Evolutionary conservation across 2,113 vertebrate species (phyloP).

Genomic region (Salvator merianae): DNA sequence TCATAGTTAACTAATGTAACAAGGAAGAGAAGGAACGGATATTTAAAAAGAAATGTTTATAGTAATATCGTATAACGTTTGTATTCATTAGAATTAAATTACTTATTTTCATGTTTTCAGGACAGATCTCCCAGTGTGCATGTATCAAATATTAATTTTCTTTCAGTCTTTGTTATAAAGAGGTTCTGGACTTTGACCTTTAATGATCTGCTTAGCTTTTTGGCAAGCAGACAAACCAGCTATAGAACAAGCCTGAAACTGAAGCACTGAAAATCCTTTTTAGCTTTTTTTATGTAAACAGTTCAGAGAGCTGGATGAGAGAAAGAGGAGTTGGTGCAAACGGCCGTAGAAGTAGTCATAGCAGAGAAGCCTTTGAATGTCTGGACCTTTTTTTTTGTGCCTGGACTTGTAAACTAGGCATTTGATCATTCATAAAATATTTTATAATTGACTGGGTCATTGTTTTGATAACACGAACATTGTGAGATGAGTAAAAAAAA

Average conservation of each 20-base stretch:
- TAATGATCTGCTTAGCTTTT: background rate
- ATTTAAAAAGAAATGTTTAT: no score
- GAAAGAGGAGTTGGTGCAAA: background rate
- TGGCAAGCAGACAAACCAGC: slow-evolving; percentile 8
- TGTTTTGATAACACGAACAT: background rate
- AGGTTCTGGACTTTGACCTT: slow-evolving; percentile 26
- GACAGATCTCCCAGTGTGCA: background rate
- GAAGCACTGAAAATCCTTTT: background rate
- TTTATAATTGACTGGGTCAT: background rate
- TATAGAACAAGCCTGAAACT: slow-evolving; percentile 17
- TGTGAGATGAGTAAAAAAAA: background rate
- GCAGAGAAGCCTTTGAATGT: background rate
- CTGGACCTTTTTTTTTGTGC: background rate
- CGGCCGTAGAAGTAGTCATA: background rate
- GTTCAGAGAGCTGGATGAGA: background rate
- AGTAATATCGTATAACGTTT: background rate
- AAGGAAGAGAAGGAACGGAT: background rate
- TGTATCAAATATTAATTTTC: background rate
- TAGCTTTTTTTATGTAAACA: background rate
- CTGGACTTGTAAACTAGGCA: background rate
- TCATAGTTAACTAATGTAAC: fast-evolving
- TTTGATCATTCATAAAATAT: background rate
- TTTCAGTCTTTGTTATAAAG: background rate
- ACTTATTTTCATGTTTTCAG: fast-evolving
- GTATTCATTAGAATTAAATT: background rate